phyloP scores from a whole-genome alignment of 2,797 vertebrate genomes.

The Carcharodon carcharias region DNA sequence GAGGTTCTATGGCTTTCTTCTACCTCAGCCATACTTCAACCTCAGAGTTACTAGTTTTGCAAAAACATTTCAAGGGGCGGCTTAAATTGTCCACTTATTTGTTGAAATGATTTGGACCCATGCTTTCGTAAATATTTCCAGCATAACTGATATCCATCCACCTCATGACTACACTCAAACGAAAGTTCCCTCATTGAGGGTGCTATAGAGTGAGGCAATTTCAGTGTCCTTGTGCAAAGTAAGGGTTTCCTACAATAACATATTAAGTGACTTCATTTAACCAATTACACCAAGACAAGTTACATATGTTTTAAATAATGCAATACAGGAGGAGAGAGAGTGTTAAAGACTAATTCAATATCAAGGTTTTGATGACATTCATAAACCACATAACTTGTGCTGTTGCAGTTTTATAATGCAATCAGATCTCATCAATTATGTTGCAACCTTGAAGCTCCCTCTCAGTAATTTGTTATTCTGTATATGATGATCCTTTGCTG shows the following conservation, averaged over 20 bases:
- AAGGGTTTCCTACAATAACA: neutral
- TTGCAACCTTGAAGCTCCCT: neutral
- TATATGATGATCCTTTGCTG: neutral
- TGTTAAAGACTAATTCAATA: slow-evolving; percentile 1
- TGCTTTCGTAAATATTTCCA: neutral
- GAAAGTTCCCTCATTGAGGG: neutral
- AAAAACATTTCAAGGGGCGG: neutral
- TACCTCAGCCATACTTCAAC: neutral
- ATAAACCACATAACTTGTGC: neutral
- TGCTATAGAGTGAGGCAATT: neutral
- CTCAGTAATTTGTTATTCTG: neutral
- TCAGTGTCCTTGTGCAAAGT: neutral
- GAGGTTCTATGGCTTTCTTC: neutral
- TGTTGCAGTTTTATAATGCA: neutral
- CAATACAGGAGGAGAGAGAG: neutral
- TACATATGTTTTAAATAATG: neutral
- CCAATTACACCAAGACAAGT: neutral
- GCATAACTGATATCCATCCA: neutral
- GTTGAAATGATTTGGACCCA: neutral
- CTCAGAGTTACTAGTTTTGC: neutral
- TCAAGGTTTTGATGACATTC: neutral
- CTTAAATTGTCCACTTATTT: neutral
- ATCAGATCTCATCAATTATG: slow-evolving; percentile 26
- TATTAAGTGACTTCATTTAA: neutral
- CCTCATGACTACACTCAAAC: neutral